Conservation (phyloP, 2,797 vertebrate genomes). For the Cygnus olor region DNA sequence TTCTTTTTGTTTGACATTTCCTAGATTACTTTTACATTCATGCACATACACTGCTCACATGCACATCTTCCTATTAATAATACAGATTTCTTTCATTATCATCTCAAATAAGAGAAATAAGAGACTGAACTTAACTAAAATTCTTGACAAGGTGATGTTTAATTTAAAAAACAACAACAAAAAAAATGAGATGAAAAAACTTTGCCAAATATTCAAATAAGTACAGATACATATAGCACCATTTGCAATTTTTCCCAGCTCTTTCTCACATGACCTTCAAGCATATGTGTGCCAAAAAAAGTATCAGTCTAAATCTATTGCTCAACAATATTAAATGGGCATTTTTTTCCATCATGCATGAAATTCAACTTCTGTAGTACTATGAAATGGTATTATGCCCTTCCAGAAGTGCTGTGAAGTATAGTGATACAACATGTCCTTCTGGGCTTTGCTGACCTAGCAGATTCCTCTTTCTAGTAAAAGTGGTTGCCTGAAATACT, state of each 20-base stretch:
- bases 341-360: background rate
- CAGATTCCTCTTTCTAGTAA: constrained; percentile 29
- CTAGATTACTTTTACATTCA: background rate
- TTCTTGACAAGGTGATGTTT: background rate
- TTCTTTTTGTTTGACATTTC: background rate
- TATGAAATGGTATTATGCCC: constrained; percentile 6
- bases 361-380: background rate
- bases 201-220: background rate
- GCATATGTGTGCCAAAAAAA: background rate
- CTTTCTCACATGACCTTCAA: constrained; percentile 18
- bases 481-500: constrained; percentile 26
- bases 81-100: background rate
- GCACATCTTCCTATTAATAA: background rate
- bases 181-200: background rate
- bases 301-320: background rate
- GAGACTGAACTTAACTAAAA: background rate
- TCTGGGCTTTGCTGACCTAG: constrained; percentile 60
- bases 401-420: constrained; percentile 20
- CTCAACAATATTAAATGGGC: constrained; percentile 25
- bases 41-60: background rate
- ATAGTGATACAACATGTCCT: constrained; percentile 26
- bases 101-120: constrained; percentile 7
- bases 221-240: background rate
- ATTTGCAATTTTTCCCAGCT: background rate
- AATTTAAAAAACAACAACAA: background rate